Evolutionary conservation across 2,888 invertebrate genomes (phyloP).

Genomic region (Agriotes lineatus): DNA sequence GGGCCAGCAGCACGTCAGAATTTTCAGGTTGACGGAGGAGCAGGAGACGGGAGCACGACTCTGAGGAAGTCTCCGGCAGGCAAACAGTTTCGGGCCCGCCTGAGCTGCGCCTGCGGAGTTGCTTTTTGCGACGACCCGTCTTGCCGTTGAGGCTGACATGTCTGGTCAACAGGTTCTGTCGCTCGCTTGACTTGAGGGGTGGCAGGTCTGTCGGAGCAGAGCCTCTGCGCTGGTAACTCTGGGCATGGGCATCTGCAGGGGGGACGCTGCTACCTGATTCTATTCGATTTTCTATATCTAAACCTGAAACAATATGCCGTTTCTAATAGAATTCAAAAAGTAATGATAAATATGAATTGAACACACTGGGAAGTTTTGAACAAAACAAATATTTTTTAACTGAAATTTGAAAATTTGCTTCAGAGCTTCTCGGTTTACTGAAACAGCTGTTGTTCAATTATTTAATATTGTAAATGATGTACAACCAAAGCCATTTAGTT

Average conservation of each 20-base stretch:
- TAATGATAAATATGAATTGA: too few species aligned
- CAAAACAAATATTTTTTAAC: too few species aligned
- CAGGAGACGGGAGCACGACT: slow-evolving; percentile 53
- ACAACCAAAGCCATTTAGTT: too few species aligned
- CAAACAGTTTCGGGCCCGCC: slow-evolving; percentile 73
- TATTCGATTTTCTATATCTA: slow-evolving; percentile 30
- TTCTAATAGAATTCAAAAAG: too few species aligned
- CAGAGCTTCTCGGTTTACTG: too few species aligned
- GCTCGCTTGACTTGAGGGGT: slow-evolving; percentile 55
- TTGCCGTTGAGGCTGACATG: slow-evolving; percentile 68
- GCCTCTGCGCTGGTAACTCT: slow-evolving; percentile 67
- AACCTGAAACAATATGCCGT: too few species aligned
- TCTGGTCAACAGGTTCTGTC: slow-evolving; percentile 61
- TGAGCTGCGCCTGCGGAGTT: slow-evolving; percentile 72
- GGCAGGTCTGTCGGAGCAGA: slow-evolving; percentile 69
- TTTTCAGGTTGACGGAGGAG: slow-evolving; percentile 57
- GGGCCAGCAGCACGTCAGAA: slow-evolving; percentile 68
- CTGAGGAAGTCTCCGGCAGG: slow-evolving; percentile 52
- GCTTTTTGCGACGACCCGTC: slow-evolving; percentile 69
- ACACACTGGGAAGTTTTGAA: too few species aligned
- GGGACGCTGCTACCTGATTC: slow-evolving; percentile 21
- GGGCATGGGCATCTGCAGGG: slow-evolving; percentile 54
- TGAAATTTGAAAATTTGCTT: too few species aligned
- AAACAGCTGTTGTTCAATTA: too few species aligned
- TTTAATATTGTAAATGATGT: too few species aligned